Percentiles rank a stretch among this genome's conserved stretches.
phyloP scores from a whole-genome alignment of 92 coral and sea anemone genomes.

The Heliopora coerulea region DNA sequence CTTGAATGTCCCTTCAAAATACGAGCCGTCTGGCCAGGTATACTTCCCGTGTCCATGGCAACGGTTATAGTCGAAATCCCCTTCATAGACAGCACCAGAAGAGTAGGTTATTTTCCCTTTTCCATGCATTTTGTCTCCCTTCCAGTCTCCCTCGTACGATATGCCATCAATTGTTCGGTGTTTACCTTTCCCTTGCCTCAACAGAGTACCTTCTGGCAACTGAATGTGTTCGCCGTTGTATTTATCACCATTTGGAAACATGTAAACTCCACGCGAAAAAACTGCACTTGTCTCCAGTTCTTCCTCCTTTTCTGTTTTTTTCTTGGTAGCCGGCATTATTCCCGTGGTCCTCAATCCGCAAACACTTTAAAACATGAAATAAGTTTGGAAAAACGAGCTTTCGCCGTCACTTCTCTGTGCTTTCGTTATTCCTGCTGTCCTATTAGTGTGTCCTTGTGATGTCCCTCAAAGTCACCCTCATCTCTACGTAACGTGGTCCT shows the following conservation, averaged over 20 bases:
- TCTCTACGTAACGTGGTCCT: too few relatives aligned
- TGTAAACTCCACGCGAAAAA: slow-evolving; percentile 71
- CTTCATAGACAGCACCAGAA: slow-evolving; percentile 92
- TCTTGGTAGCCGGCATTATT: slow-evolving; percentile 30
- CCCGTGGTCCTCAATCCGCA: background rate
- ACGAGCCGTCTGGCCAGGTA: slow-evolving; percentile 96
- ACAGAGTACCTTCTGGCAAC: slow-evolving; percentile 66
- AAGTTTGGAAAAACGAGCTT: too few relatives aligned
- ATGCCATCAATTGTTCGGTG: slow-evolving; percentile 74
- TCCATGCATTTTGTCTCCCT: slow-evolving; percentile 90
- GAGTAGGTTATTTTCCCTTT: slow-evolving; percentile 80
- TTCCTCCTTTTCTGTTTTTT: slow-evolving; percentile 31
- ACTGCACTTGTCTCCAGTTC: slow-evolving; percentile 39
- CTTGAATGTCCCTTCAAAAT: slow-evolving; percentile 86
- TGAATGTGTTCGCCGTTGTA: slow-evolving; percentile 94
- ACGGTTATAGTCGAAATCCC: slow-evolving; percentile 81
- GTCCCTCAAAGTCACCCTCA: too few relatives aligned
- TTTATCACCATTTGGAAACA: slow-evolving; percentile 94
- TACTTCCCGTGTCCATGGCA: slow-evolving; percentile 96
- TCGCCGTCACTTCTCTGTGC: too few relatives aligned
- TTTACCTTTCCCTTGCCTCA: slow-evolving; percentile 83
- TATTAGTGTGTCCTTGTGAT: too few relatives aligned
- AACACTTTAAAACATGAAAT: background rate
- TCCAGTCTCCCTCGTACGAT: slow-evolving; percentile 83
- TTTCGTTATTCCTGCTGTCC: too few relatives aligned